A percentile compares a stretch with the other conserved stretches of the same genome.
These are phyloP conservation scores for Coremacera marginata DNA, from an alignment of 2,888 invertebrate genomes.

Conservation along the genomic window DNA sequence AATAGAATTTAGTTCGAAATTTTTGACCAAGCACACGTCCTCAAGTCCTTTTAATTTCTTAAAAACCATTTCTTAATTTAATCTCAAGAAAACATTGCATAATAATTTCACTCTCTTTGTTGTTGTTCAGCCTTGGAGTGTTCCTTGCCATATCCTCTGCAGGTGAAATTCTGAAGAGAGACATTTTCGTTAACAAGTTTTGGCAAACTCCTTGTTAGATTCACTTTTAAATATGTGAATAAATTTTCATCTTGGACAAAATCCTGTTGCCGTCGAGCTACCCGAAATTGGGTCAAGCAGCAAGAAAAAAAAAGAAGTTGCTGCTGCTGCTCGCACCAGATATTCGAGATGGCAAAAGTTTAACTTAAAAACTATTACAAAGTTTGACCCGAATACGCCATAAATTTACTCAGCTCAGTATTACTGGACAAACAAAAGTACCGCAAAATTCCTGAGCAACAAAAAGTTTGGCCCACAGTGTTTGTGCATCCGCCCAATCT, in stretches of 20 bases:
- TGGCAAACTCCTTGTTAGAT: not conserved
- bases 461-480: not conserved
- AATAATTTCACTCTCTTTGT: not conserved
- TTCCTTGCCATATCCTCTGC: not conserved
- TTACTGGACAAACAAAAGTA: constrained; percentile 12
- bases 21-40: no score
- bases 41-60: no score
- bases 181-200: constrained; percentile 8
- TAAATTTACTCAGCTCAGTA: constrained; percentile 39
- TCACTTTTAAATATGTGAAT: constrained; percentile 23
- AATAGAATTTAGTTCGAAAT: no score
- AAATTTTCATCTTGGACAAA: constrained; percentile 11
- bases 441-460: not conserved
- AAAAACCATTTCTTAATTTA: no score
- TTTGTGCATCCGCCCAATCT: constrained; percentile 21
- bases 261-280: not conserved
- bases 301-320: not conserved
- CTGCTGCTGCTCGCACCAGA: not conserved
- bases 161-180: not conserved
- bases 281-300: not conserved
- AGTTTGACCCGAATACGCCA: constrained; percentile 52
- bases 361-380: constrained; percentile 49
- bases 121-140: not conserved
- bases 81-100: no score
- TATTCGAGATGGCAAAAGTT: constrained; percentile 48